Conservation (phyloP, 2,797 vertebrate species). For the Brotogeris chrysoptera region DNA sequence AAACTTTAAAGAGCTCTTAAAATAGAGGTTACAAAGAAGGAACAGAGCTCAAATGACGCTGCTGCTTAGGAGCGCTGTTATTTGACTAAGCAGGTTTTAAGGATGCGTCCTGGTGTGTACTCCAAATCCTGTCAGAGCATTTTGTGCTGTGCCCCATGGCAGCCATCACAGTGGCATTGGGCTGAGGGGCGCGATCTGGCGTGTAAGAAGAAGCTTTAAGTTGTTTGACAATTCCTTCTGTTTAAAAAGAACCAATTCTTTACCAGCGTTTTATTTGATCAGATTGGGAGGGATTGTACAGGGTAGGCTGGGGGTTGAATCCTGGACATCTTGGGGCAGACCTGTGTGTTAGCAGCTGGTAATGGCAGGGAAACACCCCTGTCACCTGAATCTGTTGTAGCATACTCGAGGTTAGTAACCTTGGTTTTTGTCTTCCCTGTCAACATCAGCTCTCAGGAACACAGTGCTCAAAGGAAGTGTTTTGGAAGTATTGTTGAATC, state of each 20-base stretch:
- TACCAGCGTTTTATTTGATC: neutral
- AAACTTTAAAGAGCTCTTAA: neutral
- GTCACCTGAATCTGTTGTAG: neutral
- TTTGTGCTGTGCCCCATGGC: neutral
- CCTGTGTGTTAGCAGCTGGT: neutral
- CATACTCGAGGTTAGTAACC: neutral
- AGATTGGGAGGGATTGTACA: neutral
- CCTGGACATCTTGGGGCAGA: neutral
- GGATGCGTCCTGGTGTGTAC: neutral
- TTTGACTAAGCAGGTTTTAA: constrained; percentile 22
- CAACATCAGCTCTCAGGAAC: neutral
- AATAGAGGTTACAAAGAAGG: neutral
- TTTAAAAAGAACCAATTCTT: neutral
- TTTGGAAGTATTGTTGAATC: neutral
- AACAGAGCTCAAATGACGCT: neutral
- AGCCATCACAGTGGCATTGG: neutral
- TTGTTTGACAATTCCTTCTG: neutral
- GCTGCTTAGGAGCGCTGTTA: neutral
- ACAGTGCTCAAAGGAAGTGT: neutral
- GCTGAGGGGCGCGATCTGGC: neutral
- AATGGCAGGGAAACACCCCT: neutral
- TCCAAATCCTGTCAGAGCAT: neutral
- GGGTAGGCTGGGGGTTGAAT: neutral
- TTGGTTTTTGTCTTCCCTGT: constrained; percentile 1
- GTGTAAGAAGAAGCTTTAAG: neutral